Percentiles rank a stretch among this genome's conserved stretches.
These are phyloP conservation scores for Onychostruthus taczanowskii DNA, from an alignment of 2,113 vertebrate species.

Conservation along the genomic window DNA sequence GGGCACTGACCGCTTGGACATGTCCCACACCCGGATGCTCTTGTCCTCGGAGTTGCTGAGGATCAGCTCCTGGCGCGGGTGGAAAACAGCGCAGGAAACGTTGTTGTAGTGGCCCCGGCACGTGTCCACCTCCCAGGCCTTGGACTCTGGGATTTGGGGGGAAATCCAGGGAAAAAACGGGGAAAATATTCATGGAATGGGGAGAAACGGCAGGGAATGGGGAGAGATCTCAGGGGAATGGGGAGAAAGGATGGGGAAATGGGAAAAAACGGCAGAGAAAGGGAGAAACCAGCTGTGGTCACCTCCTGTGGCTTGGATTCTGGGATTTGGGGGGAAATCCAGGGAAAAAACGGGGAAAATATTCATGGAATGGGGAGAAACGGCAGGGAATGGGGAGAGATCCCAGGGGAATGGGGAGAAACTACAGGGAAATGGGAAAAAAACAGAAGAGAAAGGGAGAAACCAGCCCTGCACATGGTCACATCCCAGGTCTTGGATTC, in stretches of 20 bases:
- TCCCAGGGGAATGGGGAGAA: not conserved
- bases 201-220: not conserved
- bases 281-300: too few relatives aligned
- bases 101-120: constrained; percentile 98
- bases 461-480: too few relatives aligned
- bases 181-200: not conserved
- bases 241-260: too few relatives aligned
- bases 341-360: too few relatives aligned
- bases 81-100: constrained; percentile 94
- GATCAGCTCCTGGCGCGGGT: constrained; percentile 95
- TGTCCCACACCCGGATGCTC: constrained; percentile 97
- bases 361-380: not conserved
- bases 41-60: constrained; percentile 98
- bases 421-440: not conserved
- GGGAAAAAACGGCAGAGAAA: too few relatives aligned
- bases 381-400: not conserved
- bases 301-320: too few relatives aligned
- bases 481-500: not conserved
- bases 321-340: too few relatives aligned
- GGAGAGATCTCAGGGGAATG: not conserved
- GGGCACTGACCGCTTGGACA: constrained; percentile 85
- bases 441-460: not conserved
- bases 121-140: constrained; percentile 97
- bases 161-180: not conserved
- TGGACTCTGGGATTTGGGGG: constrained; percentile 79